Evolutionary conservation across 2,797 vertebrate genomes (phyloP), one percentile per base, ranked within the genome.

Genomic region (Silurus lanzhouensis): DNA sequence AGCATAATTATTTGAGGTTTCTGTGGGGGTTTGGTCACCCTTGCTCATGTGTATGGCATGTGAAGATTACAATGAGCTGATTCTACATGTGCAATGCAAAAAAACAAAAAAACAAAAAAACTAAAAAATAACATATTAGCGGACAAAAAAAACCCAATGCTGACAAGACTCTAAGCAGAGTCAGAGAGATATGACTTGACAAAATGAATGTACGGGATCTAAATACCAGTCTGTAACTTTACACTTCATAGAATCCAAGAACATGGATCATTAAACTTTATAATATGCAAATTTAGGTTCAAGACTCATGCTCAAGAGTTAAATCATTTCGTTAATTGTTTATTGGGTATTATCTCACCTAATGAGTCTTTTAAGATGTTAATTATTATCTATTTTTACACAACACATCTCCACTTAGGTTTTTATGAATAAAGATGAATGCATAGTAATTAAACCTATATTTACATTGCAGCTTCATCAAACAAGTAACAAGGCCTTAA

Each of bases 1-100:
- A 72, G 14, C 46, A 27, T 38, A 27, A 63, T 78, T 13, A 25
- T 64, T 25, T 71, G 57, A 38, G 38, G 80, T 68, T 86, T 60
- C 63, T 68, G 58, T 15, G 0, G 63, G 38, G 46, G 10, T 76
- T n/a, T 60, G 19, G 25, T 77, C 17, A 38, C 61, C 70, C 2
- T 1, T 77, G 27, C 57, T 78, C 31, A 38, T 13, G 31, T 10
- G 15, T 9, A 57, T 17, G n/a, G n/a, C 6, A 55, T 2, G 22
- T 2, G 15, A 22, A 52, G 25, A 25, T 85, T 63, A 38, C 58
- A 52, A 22, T 63, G 44, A 57, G 13, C 68, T 66, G 58, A 81
- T 74, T 77, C 14, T 60, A 64, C 12, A 27, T 27, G n/a, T 57
- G 9, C 55, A 14, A 77, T 84, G 25, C 14, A 57, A 27, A 27